These are phyloP conservation scores for Lampris incognitus DNA, from an alignment of 2,113 vertebrate genomes.

Conservation along the genomic window DNA sequence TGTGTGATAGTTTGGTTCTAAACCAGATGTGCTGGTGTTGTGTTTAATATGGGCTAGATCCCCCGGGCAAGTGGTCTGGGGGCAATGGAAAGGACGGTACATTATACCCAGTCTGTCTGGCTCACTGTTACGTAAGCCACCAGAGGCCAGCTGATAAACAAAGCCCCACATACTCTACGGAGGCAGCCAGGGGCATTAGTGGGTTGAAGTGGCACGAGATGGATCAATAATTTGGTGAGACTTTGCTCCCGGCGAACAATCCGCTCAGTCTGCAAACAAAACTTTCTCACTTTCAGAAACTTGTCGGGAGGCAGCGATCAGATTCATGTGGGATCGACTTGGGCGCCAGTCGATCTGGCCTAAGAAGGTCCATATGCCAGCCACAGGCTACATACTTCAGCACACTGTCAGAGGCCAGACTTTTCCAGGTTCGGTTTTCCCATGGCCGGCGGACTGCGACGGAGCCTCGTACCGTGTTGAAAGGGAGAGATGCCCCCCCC, in stretches of 20 bases:
- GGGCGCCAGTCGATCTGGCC: constrained; percentile 12
- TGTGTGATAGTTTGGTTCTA: constrained; percentile 27
- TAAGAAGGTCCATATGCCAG: constrained; percentile 49
- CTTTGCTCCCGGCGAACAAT: constrained; percentile 14
- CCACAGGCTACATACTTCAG: background rate
- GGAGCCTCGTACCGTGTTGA: constrained; percentile 39
- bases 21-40: constrained; percentile 52
- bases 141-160: constrained; percentile 41
- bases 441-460: constrained; percentile 25
- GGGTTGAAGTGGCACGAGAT: constrained; percentile 1
- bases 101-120: constrained; percentile 23
- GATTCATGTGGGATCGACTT: constrained; percentile 16
- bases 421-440: constrained; percentile 43
- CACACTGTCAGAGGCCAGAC: constrained; percentile 12
- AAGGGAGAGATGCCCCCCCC: constrained; percentile 7
- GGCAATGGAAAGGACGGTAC: background rate
- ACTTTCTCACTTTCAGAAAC: too few relatives aligned
- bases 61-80: constrained; percentile 2
- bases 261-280: too few relatives aligned
- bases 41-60: constrained; percentile 15
- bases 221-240: constrained; percentile 39
- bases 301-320: background rate
- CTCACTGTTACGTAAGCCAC: constrained; percentile 47
- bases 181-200: constrained; percentile 24
- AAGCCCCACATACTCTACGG: background rate